Evolutionary conservation across 2,113 vertebrate species (phyloP).

Genomic region (Nycticorax nycticorax): DNA sequence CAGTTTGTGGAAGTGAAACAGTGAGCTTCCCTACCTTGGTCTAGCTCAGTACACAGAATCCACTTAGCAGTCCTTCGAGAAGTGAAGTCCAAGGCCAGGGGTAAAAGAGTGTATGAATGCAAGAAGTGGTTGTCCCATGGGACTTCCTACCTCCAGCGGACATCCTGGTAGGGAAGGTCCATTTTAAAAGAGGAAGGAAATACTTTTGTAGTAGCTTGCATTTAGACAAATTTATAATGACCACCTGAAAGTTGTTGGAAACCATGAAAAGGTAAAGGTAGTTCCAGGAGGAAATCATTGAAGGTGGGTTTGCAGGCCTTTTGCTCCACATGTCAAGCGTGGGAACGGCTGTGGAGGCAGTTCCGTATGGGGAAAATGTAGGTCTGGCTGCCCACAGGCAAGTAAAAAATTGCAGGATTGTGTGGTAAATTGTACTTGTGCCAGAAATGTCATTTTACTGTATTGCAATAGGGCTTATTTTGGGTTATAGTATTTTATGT

Average conservation of each 20-base stretch:
- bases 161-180: background rate
- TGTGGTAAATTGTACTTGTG: background rate
- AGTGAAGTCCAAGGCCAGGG: background rate
- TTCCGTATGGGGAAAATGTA: background rate
- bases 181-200: background rate
- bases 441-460: background rate
- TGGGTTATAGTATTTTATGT: background rate
- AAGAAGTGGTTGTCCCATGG: background rate
- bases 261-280: background rate
- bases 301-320: background rate
- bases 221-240: background rate
- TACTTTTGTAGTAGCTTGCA: background rate
- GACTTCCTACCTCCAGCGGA: background rate
- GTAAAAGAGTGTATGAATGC: accelerated
- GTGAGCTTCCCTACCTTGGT: background rate
- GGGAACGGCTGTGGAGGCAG: background rate
- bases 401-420: background rate
- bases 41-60: background rate
- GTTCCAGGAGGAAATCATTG: background rate
- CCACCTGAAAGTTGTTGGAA: background rate
- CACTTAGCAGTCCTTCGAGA: background rate
- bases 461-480: background rate
- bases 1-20: background rate
- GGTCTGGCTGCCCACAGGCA: background rate
- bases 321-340: background rate